Percentiles rank a stretch among this genome's conserved stretches.
Evolutionary conservation across 2,113 vertebrate genomes (phyloP).

Genomic region (Tringa solitaria): DNA sequence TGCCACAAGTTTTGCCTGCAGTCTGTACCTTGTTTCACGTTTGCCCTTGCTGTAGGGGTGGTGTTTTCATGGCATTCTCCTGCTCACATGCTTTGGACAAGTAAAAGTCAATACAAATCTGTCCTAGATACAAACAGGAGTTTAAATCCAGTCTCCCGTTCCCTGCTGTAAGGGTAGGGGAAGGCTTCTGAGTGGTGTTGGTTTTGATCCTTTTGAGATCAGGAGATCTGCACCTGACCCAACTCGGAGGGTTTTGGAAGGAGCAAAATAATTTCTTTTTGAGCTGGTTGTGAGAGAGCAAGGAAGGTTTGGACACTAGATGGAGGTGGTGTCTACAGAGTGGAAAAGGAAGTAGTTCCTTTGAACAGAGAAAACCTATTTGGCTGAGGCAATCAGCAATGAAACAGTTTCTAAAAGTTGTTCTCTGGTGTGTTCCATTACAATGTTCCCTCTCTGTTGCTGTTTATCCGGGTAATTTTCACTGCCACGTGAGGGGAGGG

Average conservation of each 20-base stretch:
- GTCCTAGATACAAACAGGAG: neutral
- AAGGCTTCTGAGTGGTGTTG: neutral
- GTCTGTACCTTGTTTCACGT: neutral
- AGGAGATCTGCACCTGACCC: neutral
- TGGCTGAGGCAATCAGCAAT: neutral
- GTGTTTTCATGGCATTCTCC: neutral
- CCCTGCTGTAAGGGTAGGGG: neutral
- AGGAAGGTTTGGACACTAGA: neutral
- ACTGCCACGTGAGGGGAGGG: accelerated
- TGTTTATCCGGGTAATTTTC: neutral
- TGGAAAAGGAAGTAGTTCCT: neutral
- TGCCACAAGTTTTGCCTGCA: neutral
- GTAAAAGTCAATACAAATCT: neutral
- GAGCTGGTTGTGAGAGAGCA: neutral
- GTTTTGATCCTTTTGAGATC: neutral
- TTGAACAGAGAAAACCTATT: neutral
- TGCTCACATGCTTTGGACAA: neutral
- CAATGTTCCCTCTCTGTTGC: neutral
- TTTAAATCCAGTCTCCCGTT: neutral
- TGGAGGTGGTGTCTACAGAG: neutral
- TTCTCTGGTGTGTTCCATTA: neutral
- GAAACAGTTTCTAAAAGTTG: neutral
- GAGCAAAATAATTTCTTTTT: neutral
- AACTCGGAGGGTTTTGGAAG: neutral
- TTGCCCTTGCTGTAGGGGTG: neutral